Evolutionary conservation across 2,888 invertebrate genomes (phyloP).

Genomic region (Creontiades dilutus): DNA sequence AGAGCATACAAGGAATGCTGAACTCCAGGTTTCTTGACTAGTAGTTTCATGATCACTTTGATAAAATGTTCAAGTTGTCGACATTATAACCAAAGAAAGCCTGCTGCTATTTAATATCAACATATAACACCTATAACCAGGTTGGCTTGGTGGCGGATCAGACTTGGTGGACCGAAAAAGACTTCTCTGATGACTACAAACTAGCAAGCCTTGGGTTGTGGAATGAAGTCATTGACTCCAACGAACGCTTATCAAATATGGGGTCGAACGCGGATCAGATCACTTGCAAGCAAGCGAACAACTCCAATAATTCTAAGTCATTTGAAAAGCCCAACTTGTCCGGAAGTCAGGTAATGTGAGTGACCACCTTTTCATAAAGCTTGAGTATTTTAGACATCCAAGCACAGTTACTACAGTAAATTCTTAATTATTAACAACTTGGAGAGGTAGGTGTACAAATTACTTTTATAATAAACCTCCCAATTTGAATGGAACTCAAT

Average conservation of each 20-base stretch:
- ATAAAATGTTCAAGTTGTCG: background rate
- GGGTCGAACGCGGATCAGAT: background rate
- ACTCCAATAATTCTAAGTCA: background rate
- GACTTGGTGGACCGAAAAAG: constrained; percentile 62
- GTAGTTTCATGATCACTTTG: background rate
- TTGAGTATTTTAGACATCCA: too few relatives aligned
- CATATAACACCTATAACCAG: background rate
- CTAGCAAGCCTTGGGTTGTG: constrained; percentile 46
- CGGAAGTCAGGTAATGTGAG: background rate
- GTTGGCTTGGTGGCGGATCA: constrained; percentile 55
- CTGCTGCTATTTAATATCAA: background rate
- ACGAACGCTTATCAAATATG: background rate
- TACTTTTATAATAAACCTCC: too few relatives aligned
- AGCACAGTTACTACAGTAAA: too few relatives aligned
- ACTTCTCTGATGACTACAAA: constrained; percentile 61
- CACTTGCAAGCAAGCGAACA: background rate
- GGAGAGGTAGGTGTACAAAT: too few relatives aligned
- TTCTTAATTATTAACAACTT: too few relatives aligned
- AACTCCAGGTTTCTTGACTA: background rate
- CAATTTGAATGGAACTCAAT: too few relatives aligned
- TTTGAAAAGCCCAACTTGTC: background rate
- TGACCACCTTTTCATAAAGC: too few relatives aligned
- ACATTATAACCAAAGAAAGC: background rate
- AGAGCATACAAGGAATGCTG: background rate
- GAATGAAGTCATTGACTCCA: constrained; percentile 58